Evolutionary conservation across 2,797 vertebrate genomes (phyloP).

Genomic region (Acanthurus tractus): DNA sequence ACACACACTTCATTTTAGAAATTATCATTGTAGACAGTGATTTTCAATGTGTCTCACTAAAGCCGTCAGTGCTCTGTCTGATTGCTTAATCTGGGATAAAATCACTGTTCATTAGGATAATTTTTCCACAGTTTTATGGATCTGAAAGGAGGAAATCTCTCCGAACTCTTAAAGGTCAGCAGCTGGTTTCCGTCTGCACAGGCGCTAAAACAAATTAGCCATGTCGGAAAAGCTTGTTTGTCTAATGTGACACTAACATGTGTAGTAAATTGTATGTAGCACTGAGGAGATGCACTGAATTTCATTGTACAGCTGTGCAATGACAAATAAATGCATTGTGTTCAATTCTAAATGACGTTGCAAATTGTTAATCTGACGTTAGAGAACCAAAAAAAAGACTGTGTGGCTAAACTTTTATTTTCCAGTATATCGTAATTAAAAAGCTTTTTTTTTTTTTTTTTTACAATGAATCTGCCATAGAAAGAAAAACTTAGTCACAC

Average conservation of each 20-base stretch:
- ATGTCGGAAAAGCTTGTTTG: constrained; percentile 12
- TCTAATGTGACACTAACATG: constrained; percentile 21
- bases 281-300: too few species aligned
- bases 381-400: constrained; percentile 20
- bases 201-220: constrained; percentile 33
- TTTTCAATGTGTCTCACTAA: constrained; percentile 7
- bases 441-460: not conserved
- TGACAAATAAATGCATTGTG: too few species aligned
- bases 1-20: constrained; percentile 5
- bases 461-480: not conserved
- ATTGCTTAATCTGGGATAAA: constrained; percentile 15
- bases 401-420: constrained; percentile 27
- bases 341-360: constrained; percentile 34
- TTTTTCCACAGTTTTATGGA: constrained; percentile 17
- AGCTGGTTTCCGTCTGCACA: constrained; percentile 51
- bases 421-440: constrained; percentile 11
- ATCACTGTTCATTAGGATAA: constrained; percentile 5
- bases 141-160: constrained; percentile 27
- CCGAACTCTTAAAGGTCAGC: constrained; percentile 46
- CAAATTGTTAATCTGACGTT: constrained; percentile 43
- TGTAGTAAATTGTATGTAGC: too few species aligned
- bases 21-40: not conserved
- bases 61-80: not conserved
- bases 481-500: not conserved
- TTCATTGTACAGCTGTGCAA: too few species aligned